Conservation (phyloP, 1,140 invertebrate species). For the Zaprionus kolodkinae region DNA sequence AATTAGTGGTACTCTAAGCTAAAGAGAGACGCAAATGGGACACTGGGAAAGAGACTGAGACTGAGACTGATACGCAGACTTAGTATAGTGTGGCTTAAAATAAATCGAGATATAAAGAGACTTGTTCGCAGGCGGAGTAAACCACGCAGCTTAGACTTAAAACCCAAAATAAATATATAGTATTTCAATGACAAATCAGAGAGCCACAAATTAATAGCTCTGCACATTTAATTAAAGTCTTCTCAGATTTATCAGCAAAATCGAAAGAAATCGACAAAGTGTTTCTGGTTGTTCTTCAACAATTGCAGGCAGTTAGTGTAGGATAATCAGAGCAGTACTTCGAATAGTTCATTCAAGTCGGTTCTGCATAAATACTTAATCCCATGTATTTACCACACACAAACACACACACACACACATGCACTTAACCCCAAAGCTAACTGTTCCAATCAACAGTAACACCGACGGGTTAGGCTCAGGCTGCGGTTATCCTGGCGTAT, state of each 20-base stretch:
- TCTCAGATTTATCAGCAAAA: background rate
- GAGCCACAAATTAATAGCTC: background rate
- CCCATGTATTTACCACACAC: background rate
- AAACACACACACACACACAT: background rate
- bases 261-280: background rate
- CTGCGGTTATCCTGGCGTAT: constrained; percentile 6
- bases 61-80: background rate
- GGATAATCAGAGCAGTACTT: background rate
- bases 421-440: constrained; percentile 5
- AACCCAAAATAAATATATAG: background rate
- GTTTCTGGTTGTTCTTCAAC: background rate
- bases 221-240: background rate
- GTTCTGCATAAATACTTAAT: constrained; percentile 1
- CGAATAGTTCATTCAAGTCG: background rate
- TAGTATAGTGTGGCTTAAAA: constrained; percentile 6
- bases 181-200: background rate
- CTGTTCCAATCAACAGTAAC: background rate
- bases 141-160: background rate
- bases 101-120: constrained; percentile 23
- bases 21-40: constrained; percentile 6
- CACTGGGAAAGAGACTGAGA: background rate
- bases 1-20: constrained; percentile 45
- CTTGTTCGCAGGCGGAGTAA: constrained; percentile 3
- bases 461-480: background rate
- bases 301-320: background rate